A percentile compares a stretch with the other conserved stretches of the same genome.
These are phyloP conservation scores for Muscidifurax raptorellus DNA, from an alignment of 1,140 invertebrate species.

Conservation along the genomic window DNA sequence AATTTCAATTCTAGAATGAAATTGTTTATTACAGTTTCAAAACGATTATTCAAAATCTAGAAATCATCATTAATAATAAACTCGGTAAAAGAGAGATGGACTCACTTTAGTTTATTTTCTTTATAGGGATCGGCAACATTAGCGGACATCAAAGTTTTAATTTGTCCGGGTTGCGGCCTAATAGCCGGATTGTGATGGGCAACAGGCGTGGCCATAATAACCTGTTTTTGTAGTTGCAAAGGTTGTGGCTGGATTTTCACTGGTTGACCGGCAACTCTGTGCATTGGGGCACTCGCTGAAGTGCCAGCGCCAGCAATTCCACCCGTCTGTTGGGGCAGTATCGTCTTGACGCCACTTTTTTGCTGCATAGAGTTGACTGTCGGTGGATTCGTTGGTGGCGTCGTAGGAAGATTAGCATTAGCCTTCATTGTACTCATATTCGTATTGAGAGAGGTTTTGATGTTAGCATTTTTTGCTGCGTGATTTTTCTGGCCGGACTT, in stretches of 20 bases:
- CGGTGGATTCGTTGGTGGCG: constrained; percentile 56
- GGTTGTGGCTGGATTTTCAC: constrained; percentile 66
- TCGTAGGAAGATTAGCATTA: constrained; percentile 42
- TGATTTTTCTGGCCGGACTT: constrained; percentile 66
- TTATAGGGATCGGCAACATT: constrained; percentile 56
- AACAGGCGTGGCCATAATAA: constrained; percentile 50
- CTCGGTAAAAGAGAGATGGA: constrained; percentile 19
- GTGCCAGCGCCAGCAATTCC: background rate
- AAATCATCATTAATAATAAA: constrained; percentile 14
- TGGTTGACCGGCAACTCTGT: constrained; percentile 9
- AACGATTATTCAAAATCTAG: background rate
- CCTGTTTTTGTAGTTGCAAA: constrained; percentile 64
- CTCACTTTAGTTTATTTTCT: constrained; percentile 64
- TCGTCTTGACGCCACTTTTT: constrained; percentile 15
- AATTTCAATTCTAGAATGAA: constrained; percentile 47
- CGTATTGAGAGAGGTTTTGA: constrained; percentile 67
- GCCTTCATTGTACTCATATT: constrained; percentile 61
- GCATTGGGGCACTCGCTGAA: background rate
- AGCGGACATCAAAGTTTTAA: constrained; percentile 66
- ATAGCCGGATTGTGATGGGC: constrained; percentile 58
- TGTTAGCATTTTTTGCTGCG: constrained; percentile 58
- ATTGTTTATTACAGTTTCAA: background rate
- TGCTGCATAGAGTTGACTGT: background rate
- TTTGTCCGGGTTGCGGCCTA: constrained; percentile 60
- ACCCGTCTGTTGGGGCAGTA: background rate